Conservation (phyloP, 2,113 vertebrate species). For the Castor canadensis region DNA sequence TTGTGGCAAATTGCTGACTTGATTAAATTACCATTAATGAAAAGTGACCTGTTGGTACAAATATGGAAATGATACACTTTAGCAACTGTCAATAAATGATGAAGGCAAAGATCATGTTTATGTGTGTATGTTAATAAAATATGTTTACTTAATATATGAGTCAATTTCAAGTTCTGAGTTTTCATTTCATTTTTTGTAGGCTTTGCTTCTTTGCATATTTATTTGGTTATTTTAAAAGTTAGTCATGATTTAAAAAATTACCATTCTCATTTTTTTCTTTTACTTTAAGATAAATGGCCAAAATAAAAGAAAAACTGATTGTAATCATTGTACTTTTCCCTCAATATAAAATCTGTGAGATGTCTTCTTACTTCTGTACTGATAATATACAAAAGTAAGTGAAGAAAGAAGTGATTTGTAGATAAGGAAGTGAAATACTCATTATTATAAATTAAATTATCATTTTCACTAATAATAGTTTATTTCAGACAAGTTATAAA, state of each 20-base stretch:
- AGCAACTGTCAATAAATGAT: conserved; percentile 68
- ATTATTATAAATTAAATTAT: neutral
- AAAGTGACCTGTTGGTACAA: conserved; percentile 1
- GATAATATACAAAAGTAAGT: conserved; percentile 59
- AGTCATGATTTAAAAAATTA: conserved; percentile 25
- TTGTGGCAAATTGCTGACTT: neutral
- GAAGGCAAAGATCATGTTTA: neutral
- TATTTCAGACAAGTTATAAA: neutral
- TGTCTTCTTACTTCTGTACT: conserved; percentile 32
- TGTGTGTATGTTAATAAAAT: neutral
- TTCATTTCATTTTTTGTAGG: neutral
- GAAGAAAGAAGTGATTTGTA: neutral
- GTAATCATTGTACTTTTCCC: conserved; percentile 11
- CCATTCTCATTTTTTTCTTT: conserved; percentile 55
- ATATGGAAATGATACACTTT: conserved; percentile 47
- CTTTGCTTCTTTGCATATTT: conserved; percentile 38
- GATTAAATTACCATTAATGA: conserved; percentile 41
- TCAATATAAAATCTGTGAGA: conserved; percentile 62
- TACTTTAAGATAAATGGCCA: conserved; percentile 66
- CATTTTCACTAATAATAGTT: neutral
- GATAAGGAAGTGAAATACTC: conserved; percentile 43
- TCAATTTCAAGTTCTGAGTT: neutral
- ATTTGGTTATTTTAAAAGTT: conserved; percentile 71
- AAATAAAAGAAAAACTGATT: conserved; percentile 65
- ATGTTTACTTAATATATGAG: neutral